phyloP scores from a whole-genome alignment of 2,888 invertebrate species.

The Athalia cordata region DNA sequence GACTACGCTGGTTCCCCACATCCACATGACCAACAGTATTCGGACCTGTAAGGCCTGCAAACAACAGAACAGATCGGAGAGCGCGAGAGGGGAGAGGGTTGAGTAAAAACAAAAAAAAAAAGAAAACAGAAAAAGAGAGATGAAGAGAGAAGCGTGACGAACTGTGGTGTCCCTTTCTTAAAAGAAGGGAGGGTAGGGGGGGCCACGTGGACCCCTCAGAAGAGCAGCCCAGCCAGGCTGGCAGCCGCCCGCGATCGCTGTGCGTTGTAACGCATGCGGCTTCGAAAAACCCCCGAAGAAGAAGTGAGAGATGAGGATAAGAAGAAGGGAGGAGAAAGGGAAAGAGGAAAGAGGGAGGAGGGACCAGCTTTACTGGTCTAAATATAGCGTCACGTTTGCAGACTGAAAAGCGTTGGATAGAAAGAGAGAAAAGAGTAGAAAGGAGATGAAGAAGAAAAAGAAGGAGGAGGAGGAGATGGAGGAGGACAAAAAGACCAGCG shows the following conservation, averaged over 20 bases:
- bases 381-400: constrained; percentile 73
- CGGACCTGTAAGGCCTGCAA: constrained; percentile 16
- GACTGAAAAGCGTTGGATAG: constrained; percentile 68
- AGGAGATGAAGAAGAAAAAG: constrained; percentile 48
- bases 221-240: too few relatives aligned
- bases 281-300: not conserved
- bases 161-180: constrained; percentile 18
- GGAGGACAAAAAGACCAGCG: constrained; percentile 5
- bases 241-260: constrained; percentile 10
- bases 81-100: constrained; percentile 5
- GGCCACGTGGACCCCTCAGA: constrained; percentile 15
- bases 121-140: constrained; percentile 46
- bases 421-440: constrained; percentile 70
- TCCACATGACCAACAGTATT: not conserved
- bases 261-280: not conserved
- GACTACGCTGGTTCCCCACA: not conserved
- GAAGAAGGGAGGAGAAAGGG: constrained; percentile 13
- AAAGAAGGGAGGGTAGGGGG: constrained; percentile 31
- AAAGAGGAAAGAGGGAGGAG: constrained; percentile 49
- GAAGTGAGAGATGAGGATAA: constrained; percentile 11
- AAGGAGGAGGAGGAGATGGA: constrained; percentile 42
- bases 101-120: constrained; percentile 44
- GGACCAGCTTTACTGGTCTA: constrained; percentile 69
- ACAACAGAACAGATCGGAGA: too few relatives aligned
- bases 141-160: constrained; percentile 34